Percentiles rank a stretch among this genome's conserved stretches.
These are phyloP conservation scores for Casuarius casuarius DNA, from an alignment of 2,113 vertebrate species.

Conservation along the genomic window DNA sequence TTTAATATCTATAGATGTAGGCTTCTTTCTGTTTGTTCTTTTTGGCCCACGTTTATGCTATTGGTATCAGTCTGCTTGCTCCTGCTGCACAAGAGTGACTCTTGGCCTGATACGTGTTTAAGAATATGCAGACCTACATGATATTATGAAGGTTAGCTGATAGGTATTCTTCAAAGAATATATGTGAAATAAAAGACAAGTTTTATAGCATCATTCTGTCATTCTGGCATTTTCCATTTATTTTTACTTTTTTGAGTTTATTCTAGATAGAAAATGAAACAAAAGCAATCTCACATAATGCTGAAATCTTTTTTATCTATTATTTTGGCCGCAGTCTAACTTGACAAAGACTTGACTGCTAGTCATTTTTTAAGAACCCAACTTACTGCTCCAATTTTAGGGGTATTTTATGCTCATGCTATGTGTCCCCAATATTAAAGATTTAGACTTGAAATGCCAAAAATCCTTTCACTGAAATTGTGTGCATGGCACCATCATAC, in stretches of 20 bases:
- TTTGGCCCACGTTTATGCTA: not conserved
- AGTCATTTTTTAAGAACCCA: not conserved
- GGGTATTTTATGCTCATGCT: not conserved
- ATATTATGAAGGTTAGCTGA: not conserved
- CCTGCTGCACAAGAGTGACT: not conserved
- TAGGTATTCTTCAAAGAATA: not conserved
- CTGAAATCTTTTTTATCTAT: not conserved
- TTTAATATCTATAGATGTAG: not conserved
- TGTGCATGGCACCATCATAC: not conserved
- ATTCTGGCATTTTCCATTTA: no score
- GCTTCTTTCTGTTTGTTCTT: conserved; percentile 22
- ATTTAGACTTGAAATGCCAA: not conserved
- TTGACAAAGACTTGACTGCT: not conserved
- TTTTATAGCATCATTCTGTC: no score
- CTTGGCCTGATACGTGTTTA: not conserved
- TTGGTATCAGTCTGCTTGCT: not conserved
- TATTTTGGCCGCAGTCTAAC: not conserved
- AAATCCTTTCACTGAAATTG: not conserved
- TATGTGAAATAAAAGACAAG: not conserved
- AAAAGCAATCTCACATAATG: no score
- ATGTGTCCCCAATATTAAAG: not conserved
- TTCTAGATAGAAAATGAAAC: no score
- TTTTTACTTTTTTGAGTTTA: no score
- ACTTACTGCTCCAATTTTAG: not conserved
- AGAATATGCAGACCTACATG: no score